These are phyloP conservation scores for Papilio polytes DNA, from an alignment of 1,140 invertebrate species.

Conservation along the genomic window DNA sequence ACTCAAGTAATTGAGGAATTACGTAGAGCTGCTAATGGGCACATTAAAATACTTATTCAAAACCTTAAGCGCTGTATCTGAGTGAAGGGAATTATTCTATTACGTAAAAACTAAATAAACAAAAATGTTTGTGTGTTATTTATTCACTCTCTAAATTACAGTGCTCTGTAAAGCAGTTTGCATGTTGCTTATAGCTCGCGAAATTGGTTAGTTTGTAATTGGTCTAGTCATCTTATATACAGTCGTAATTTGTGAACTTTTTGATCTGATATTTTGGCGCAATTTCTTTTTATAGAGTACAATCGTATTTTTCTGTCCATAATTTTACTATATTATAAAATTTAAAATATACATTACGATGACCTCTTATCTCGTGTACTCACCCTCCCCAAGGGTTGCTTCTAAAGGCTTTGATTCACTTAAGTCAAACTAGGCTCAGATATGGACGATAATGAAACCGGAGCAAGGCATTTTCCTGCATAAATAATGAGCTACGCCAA, in stretches of 20 bases:
- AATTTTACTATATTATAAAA: neutral
- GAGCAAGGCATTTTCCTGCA: constrained; percentile 28
- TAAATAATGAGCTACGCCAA: constrained; percentile 26
- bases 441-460: constrained; percentile 35
- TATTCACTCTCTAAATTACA: neutral
- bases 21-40: constrained; percentile 51
- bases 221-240: neutral
- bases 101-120: too few species aligned
- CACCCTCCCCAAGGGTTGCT: constrained; percentile 12
- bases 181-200: neutral
- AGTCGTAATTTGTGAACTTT: neutral
- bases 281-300: too few species aligned
- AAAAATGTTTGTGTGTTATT: constrained; percentile 39
- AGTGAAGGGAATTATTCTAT: too few species aligned
- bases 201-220: neutral
- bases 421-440: constrained; percentile 38
- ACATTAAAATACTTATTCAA: constrained; percentile 29
- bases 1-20: constrained; percentile 60
- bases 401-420: constrained; percentile 39
- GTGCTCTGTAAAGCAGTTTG: constrained; percentile 43
- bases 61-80: too few species aligned
- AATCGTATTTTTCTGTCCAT: too few species aligned
- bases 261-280: too few species aligned
- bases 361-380: constrained; percentile 12
- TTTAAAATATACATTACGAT: neutral